Percentiles rank a stretch among this genome's conserved stretches.
These are phyloP conservation scores for Exocentrus adspersus DNA, from an alignment of 2,888 invertebrate species.

Conservation along the genomic window DNA sequence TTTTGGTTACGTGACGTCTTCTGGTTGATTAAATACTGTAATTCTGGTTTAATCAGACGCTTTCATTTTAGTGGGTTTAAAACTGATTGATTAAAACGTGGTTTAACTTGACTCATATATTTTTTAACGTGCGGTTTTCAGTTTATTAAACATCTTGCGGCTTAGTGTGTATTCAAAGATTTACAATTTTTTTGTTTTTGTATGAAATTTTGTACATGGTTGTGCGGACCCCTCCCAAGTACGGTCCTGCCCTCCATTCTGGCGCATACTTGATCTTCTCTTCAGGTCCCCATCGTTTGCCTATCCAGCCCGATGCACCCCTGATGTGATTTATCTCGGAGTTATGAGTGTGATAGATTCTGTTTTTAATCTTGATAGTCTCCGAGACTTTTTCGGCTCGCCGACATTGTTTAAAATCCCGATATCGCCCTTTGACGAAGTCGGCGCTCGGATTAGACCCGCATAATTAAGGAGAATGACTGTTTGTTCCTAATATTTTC, in stretches of 20 bases:
- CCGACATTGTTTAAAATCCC: constrained; percentile 45
- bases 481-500: background rate
- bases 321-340: constrained; percentile 50
- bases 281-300: constrained; percentile 6
- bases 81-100: too few relatives aligned
- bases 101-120: too few relatives aligned
- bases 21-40: too few relatives aligned
- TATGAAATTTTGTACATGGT: too few relatives aligned
- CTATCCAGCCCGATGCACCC: constrained; percentile 20
- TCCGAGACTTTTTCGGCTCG: constrained; percentile 32
- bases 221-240: too few relatives aligned
- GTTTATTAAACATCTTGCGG: too few relatives aligned
- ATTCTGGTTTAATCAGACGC: too few relatives aligned
- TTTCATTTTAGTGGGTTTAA: too few relatives aligned
- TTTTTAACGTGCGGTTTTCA: too few relatives aligned
- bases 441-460: constrained; percentile 35
- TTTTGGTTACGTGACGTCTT: too few relatives aligned
- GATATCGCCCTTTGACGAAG: constrained; percentile 40
- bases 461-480: constrained; percentile 19
- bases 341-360: constrained; percentile 53
- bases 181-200: too few relatives aligned
- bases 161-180: too few relatives aligned
- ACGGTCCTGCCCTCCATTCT: background rate
- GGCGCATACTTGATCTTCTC: background rate
- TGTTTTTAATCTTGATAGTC: constrained; percentile 47